A percentile compares a stretch with the other conserved stretches of the same genome.
phyloP scores from a whole-genome alignment of 1,140 invertebrate species.

The Metaphire vulgaris region DNA sequence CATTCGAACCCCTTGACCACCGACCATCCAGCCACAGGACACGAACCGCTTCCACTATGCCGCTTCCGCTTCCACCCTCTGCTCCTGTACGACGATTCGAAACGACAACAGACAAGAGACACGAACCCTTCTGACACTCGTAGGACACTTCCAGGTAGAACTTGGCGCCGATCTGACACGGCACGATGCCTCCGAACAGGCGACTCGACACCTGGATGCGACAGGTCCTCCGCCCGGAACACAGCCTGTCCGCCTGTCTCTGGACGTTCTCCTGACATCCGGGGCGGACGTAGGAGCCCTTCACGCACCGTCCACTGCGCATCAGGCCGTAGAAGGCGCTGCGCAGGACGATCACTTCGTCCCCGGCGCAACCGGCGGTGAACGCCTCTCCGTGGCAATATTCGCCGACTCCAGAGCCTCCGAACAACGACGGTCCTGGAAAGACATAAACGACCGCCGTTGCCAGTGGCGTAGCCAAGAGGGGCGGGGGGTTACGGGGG shows the following conservation, averaged over 20 bases:
- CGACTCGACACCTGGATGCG: constrained; percentile 10
- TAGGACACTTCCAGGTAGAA: not conserved
- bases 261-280: constrained; percentile 21
- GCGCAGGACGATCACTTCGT: constrained; percentile 18
- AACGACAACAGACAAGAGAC: too few relatives aligned
- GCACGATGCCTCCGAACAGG: not conserved
- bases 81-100: too few relatives aligned
- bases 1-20: too few relatives aligned
- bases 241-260: constrained; percentile 1
- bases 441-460: too few relatives aligned
- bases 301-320: constrained; percentile 12
- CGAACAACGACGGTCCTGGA: too few relatives aligned
- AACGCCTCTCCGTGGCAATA: constrained; percentile 22
- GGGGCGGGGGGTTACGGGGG: too few relatives aligned
- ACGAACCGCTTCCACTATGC: too few relatives aligned
- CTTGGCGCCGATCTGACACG: not conserved
- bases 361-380: not conserved
- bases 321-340: constrained; percentile 22
- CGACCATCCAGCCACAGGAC: too few relatives aligned
- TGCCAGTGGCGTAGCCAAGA: too few relatives aligned
- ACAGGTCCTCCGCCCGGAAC: constrained; percentile 20
- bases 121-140: not conserved
- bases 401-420: not conserved
- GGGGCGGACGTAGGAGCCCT: not conserved
- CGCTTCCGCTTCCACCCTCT: too few relatives aligned